Evolutionary conservation across 2,113 vertebrate genomes (phyloP).

Genomic region (Mesitornis unicolor): DNA sequence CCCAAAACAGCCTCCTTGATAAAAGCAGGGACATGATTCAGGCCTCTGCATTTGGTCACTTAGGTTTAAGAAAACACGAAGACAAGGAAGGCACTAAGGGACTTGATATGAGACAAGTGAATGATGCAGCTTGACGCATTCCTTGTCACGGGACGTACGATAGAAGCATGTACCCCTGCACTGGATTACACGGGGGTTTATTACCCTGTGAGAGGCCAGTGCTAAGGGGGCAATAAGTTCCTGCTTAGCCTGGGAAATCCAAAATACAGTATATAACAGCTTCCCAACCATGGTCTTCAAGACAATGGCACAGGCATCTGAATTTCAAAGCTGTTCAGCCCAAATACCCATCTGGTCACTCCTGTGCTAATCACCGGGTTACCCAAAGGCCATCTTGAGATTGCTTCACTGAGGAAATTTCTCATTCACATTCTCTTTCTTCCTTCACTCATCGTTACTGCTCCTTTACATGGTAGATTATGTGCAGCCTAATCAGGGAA

Average conservation of each 20-base stretch:
- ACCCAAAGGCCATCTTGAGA: not conserved
- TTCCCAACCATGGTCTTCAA: not conserved
- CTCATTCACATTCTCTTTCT: not conserved
- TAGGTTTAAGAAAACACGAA: not conserved
- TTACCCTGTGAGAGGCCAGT: not conserved
- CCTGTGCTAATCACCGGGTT: not conserved
- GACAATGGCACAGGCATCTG: fast-evolving
- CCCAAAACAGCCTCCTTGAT: not conserved
- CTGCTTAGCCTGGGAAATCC: not conserved
- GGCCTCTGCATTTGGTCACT: not conserved
- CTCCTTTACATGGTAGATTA: not conserved
- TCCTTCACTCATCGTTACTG: not conserved
- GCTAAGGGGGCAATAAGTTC: not conserved
- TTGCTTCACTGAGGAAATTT: not conserved
- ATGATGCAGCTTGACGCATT: not conserved
- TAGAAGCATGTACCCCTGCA: not conserved
- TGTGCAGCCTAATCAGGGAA: not conserved
- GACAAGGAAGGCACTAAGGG: not conserved
- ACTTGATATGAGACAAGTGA: not conserved
- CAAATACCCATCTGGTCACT: not conserved
- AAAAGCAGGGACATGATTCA: not conserved
- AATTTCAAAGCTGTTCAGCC: not conserved
- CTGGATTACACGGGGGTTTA: not conserved
- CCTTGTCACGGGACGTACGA: fast-evolving
- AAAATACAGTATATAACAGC: not conserved